Evolutionary conservation across 1,140 invertebrate species (phyloP).

Genomic region (Leptonema lineaticorne): DNA sequence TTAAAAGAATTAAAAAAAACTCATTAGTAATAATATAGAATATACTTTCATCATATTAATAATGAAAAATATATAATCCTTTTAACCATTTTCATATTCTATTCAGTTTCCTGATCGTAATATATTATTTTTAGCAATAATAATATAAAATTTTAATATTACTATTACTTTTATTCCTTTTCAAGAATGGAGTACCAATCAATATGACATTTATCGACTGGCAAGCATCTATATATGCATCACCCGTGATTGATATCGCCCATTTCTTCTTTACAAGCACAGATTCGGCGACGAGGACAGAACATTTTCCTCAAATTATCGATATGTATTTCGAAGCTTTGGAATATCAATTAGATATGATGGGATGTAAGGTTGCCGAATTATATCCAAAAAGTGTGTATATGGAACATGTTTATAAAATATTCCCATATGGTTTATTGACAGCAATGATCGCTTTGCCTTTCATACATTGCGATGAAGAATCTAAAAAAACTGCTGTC

Average conservation of each 20-base stretch:
- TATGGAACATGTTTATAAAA: neutral
- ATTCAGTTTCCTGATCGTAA: no score
- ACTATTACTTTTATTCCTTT: neutral
- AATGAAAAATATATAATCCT: no score
- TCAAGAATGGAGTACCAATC: neutral
- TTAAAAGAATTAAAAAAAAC: no score
- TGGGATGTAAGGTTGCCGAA: neutral
- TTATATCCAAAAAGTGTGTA: neutral
- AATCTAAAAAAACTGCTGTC: neutral
- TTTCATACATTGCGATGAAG: neutral
- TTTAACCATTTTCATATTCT: neutral
- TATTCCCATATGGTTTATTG: neutral
- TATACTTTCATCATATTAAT: no score
- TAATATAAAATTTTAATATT: neutral
- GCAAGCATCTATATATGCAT: neutral
- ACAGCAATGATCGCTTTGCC: neutral
- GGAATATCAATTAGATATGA: neutral
- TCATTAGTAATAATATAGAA: no score
- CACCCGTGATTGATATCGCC: neutral
- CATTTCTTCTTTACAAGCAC: neutral
- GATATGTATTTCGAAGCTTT: neutral
- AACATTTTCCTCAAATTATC: neutral
- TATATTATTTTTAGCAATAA: no score
- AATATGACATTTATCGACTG: conserved; percentile 4
- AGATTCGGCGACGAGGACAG: neutral